Evolutionary conservation across 2,888 invertebrate genomes (phyloP), one percentile per base, ranked within the genome.

Genomic region (Apodemia mormo): DNA sequence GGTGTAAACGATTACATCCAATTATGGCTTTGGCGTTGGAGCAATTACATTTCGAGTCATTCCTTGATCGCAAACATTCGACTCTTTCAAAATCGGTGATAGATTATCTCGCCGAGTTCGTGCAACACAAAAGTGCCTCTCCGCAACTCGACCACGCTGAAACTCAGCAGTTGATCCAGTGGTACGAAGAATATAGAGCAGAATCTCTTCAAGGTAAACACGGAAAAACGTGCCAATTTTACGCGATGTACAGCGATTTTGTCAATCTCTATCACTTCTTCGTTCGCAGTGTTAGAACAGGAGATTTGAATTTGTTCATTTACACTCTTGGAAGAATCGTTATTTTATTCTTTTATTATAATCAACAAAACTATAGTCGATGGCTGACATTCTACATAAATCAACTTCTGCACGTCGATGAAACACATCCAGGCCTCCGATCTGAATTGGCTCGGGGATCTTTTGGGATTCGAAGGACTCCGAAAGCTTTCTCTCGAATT

Each of bases 111-210:
- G 81, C 67, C 79, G 81, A 70, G 22, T 86, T 72, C 85, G 84
- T 72, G 81, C 85, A 64, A 80, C 84, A 77, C 72, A 82, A 29
- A 84, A 84, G 29, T 71, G 77, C 52, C 85, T 88, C 76, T 79
- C 81, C 74, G 69, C 80, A 43, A 43, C 9, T 43, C 9, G 9
- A 43, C 9, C 43, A 43, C 9, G 43, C 74, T 79, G 82, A 68
- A 80, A 80, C 76, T 78, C 82, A 54, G 58, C 81, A 40, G 79
- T 80, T 43, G 77, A 77, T 74, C 81, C 80, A 40, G 77, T 81
- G 69, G 72, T 43, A 43, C 8, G 77, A 68, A 75, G 76, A 76
- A 68, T 79, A 73, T 71, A 78, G 64, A 68, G 68, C 73, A 73
- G 66, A 75, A 68, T 77, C 67, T 70, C 67, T 68, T 9, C 9